Evolutionary conservation across 2,888 invertebrate genomes (phyloP).

Genomic region (Leptinotarsa juncta): DNA sequence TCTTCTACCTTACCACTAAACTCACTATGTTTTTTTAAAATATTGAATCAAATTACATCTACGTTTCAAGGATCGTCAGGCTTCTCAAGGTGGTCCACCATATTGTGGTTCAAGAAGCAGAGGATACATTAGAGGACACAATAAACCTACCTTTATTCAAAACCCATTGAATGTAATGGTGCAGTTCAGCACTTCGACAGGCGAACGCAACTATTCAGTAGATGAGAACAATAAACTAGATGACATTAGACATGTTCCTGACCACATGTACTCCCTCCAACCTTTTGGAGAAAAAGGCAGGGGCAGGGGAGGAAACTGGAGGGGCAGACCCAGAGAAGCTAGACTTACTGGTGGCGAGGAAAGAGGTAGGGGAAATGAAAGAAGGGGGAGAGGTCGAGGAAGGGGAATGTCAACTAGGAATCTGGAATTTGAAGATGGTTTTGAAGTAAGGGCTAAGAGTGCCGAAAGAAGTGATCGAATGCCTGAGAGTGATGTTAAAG

Average conservation of each 20-base stretch:
- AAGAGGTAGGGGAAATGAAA: slow-evolving; percentile 27
- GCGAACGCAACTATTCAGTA: slow-evolving; percentile 53
- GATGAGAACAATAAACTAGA: slow-evolving; percentile 48
- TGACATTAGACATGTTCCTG: slow-evolving; percentile 50
- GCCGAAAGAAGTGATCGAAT: slow-evolving; percentile 24
- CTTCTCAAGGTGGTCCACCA: not conserved
- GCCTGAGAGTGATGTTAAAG: slow-evolving; percentile 23
- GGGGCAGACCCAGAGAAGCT: slow-evolving; percentile 17
- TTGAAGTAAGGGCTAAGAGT: slow-evolving; percentile 1
- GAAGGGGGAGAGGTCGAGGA: slow-evolving; percentile 23
- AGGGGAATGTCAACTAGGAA: slow-evolving; percentile 1
- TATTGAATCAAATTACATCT: not conserved
- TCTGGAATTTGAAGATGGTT: not conserved
- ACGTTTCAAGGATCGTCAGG: slow-evolving; percentile 15
- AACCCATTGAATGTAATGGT: slow-evolving; percentile 56
- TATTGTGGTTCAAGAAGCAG: slow-evolving; percentile 35
- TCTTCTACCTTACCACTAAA: not conserved
- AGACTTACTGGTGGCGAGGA: slow-evolving; percentile 26
- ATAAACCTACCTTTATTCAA: slow-evolving; percentile 35
- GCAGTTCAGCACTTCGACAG: slow-evolving; percentile 54
- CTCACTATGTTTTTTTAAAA: not conserved
- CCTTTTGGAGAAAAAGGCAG: slow-evolving; percentile 11
- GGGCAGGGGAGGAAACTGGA: slow-evolving; percentile 22
- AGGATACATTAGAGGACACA: slow-evolving; percentile 3
- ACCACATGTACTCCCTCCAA: slow-evolving; percentile 28